Base-by-base conservation (phyloP, 2,888 invertebrate species). In the Pycnomerus fuliginosus region DNA sequence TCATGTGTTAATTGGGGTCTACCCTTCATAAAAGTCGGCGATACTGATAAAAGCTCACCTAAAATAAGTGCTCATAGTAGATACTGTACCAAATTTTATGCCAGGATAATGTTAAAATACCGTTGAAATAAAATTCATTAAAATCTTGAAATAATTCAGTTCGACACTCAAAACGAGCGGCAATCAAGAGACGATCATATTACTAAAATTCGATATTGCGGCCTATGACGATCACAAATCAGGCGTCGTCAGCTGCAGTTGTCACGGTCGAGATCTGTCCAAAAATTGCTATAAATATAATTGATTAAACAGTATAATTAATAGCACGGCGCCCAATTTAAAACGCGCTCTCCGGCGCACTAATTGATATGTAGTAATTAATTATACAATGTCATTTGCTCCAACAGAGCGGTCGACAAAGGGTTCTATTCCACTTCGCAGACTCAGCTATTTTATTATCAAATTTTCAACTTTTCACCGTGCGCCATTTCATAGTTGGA, bases 311-410 rank as follows among this genome's bases (percentile, higher is more conserved):
- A 54, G 57, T 53, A 63, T 65, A 68, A 68, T 68, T 65, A 65
- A 67, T 67, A 61, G 64, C 61, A 10, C 25, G 28, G 56, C 55
- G 53, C 61, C 53, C 64, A 65, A 63, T 67, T 67, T 64, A 64
- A 67, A 67, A 67, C 61, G 56, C 53, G 60, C 59, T 62, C 58
- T 61, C 60, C 61, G 55, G 56, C 56, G 60, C 61, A 62, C 67
- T 67, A 67, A 67, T 67, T 67, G 65, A 66, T 66, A 65, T 64
- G 65, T 62, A 60, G 63, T 62, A 65, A 66, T 67, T 66, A 64
- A 67, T 67, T 66, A 65, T 60, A 61, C 60, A 62, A 62, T 65
- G 67, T 65, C 64, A 67, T 63, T 65, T 62, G 61, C 52, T 55
- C 57, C 50, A 53, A 40, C 45, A 55, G 53, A 47, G 50, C 50